Conservation (phyloP, 2,113 vertebrate species). For the Coryphaenoides rupestris region DNA sequence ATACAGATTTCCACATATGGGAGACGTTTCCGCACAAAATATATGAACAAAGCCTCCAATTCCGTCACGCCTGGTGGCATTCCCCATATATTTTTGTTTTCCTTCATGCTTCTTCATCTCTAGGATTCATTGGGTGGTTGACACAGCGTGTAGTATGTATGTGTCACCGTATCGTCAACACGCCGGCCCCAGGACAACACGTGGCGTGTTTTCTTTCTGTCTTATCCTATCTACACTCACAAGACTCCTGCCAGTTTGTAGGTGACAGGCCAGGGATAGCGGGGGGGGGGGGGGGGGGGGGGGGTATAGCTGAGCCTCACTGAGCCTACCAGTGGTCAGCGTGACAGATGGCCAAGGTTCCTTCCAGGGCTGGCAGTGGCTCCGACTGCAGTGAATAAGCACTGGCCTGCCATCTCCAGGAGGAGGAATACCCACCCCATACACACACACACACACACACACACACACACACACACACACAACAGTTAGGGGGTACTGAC, state of each 20-base stretch:
- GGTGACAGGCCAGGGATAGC: not conserved
- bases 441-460: too few species aligned
- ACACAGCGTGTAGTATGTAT: conserved; percentile 27
- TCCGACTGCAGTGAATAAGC: conserved; percentile 39
- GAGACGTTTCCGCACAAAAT: conserved; percentile 19
- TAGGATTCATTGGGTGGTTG: conserved; percentile 31
- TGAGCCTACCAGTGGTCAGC: conserved; percentile 31
- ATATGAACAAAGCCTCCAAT: conserved; percentile 17
- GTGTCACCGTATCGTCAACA: conserved; percentile 48
- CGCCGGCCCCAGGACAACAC: conserved; percentile 21
- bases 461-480: too few species aligned
- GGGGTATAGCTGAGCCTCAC: conserved; percentile 29
- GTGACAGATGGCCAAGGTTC: conserved; percentile 64
- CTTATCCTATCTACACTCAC: not conserved
- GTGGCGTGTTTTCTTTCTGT: conserved; percentile 10
- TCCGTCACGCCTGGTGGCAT: conserved; percentile 29
- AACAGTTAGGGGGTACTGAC: too few species aligned
- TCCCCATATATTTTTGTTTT: conserved; percentile 28
- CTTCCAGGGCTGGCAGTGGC: conserved; percentile 52
- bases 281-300: conserved; percentile 18
- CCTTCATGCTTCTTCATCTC: not conserved
- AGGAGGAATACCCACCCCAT: conserved; percentile 22
- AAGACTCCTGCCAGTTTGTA: too few species aligned
- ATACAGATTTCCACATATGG: too few species aligned
- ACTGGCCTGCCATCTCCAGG: conserved; percentile 40